Conservation (phyloP, 2,797 vertebrate species). For the Rhincodon typus region DNA sequence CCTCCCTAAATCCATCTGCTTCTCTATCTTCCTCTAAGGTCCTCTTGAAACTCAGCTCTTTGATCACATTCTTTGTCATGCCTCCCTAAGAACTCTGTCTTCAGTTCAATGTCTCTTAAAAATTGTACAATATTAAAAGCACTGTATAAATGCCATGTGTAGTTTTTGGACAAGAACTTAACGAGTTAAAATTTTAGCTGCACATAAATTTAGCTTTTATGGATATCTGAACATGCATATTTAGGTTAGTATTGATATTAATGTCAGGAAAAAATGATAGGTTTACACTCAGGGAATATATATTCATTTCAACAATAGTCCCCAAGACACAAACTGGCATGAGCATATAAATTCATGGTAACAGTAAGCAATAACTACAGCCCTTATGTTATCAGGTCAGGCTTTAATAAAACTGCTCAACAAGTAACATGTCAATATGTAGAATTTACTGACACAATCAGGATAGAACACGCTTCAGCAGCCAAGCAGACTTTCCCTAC, state of each 20-base stretch:
- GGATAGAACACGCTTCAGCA: slow-evolving; percentile 44
- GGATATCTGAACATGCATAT: slow-evolving; percentile 3
- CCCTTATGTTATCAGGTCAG: slow-evolving; percentile 43
- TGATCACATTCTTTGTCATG: neutral
- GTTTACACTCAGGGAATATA: neutral
- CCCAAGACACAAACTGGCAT: slow-evolving; percentile 5
- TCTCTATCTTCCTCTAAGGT: neutral
- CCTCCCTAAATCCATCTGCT: neutral
- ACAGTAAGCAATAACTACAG: slow-evolving; percentile 43
- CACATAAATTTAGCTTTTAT: neutral
- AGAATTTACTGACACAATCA: slow-evolving; percentile 45
- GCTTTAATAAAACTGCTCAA: slow-evolving; percentile 45
- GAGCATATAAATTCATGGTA: slow-evolving; percentile 23
- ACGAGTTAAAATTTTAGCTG: neutral
- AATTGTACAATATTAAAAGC: neutral
- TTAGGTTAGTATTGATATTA: neutral
- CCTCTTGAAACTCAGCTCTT: neutral
- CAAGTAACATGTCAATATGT: slow-evolving; percentile 46
- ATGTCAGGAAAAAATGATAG: slow-evolving; percentile 22
- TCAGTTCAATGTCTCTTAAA: neutral
- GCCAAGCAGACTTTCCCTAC: slow-evolving; percentile 49
- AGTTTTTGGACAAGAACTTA: slow-evolving; percentile 1
- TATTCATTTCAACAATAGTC: slow-evolving; percentile 4
- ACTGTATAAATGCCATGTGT: neutral
- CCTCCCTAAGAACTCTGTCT: neutral